Evolutionary conservation across 2,888 invertebrate genomes (phyloP), one percentile per base, ranked within the genome.

Genomic region (Tridacna crocea): DNA sequence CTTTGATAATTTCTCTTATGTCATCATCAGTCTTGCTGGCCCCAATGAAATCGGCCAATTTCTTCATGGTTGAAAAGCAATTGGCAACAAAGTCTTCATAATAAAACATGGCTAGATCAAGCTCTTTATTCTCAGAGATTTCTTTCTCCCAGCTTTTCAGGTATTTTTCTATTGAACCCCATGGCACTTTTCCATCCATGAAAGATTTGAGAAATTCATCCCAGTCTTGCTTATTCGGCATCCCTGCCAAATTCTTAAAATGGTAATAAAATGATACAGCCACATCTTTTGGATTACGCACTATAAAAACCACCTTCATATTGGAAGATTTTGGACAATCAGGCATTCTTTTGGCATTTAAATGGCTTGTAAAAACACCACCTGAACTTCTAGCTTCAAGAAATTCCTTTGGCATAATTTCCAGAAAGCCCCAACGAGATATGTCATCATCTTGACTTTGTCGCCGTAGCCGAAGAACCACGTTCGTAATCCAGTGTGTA

Each of bases 221-320:
- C 70, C 70, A 70, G 19, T 70, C 70, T 22, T 70, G 70, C 19
- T 74, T 61, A n/a, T 60, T 61, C 6, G 13, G 17, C 12, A 60
- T 11, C 46, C 15, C 12, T n/a, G 46, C 24, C 36, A 63, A 27
- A 0, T 47, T 63, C n/a, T 61, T 74, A 36, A 61, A 24, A 46
- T 61, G 63, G 61, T 74, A 63, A 63, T 63, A 74, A 47, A 13
- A 74, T 13, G 74, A 74, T 4, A 74, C 74, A 0, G 47, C 74
- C 8, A 63, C 61, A 22, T 74, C 74, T 61, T 74, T 74, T n/a
- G 74, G 74, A 26, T 74, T 74, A 10, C 74, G 74, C 22, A 74
- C 22, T 17, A 74, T 36, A 0, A 74, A 47, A 3, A 74, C 74
- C n/a, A 74, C 27, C 24, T 74, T 74, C 8, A 70, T 24, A 51